phyloP scores from a whole-genome alignment of 2,888 invertebrate genomes.

The Galerucella nymphaeae region DNA sequence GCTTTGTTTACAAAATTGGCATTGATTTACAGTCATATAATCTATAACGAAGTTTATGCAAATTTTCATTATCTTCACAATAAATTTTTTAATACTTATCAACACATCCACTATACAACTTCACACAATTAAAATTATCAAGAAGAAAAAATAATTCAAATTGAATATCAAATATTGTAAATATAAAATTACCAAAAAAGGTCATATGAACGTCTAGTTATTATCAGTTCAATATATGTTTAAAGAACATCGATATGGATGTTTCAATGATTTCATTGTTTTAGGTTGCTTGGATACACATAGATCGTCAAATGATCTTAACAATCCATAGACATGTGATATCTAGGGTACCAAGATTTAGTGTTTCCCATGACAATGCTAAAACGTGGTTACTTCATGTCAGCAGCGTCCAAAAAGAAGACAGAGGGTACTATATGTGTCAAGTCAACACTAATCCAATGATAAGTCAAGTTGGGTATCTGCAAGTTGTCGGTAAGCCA shows the following conservation, averaged over 20 bases:
- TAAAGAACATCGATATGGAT: no score
- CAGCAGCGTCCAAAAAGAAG: slow-evolving; percentile 90
- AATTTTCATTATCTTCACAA: neutral
- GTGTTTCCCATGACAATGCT: slow-evolving; percentile 90
- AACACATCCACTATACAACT: neutral
- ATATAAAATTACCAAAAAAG: neutral
- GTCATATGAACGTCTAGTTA: no score
- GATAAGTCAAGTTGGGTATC: slow-evolving; percentile 94
- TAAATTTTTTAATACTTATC: neutral
- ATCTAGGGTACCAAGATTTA: slow-evolving; percentile 89
- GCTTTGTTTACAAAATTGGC: slow-evolving; percentile 4
- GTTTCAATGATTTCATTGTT: neutral
- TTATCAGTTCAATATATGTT: no score
- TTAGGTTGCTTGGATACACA: slow-evolving; percentile 95
- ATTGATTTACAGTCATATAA: neutral
- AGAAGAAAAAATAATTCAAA: neutral
- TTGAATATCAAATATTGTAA: neutral
- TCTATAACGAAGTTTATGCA: neutral
- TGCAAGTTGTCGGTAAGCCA: slow-evolving; percentile 90
- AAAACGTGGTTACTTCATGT: slow-evolving; percentile 93
- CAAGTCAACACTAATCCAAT: slow-evolving; percentile 93
- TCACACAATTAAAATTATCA: neutral
- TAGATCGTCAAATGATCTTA: slow-evolving; percentile 92
- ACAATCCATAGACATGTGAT: slow-evolving; percentile 94
- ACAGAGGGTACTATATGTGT: slow-evolving; percentile 92